Conservation (phyloP, 2,113 vertebrate species). For the Steatornis caripensis region DNA sequence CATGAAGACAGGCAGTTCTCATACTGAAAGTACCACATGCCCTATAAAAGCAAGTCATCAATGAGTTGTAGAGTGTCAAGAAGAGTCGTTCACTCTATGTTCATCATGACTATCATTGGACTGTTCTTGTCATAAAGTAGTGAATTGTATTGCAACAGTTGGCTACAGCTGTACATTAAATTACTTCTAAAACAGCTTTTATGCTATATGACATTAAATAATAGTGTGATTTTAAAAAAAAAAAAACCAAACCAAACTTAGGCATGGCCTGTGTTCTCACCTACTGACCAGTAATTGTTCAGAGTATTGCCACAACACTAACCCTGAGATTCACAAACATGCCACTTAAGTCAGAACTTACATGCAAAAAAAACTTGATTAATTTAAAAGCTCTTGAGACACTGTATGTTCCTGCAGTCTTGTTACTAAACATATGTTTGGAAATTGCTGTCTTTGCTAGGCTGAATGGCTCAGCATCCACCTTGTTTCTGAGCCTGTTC, state of each 20-base stretch:
- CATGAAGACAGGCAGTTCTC: not conserved
- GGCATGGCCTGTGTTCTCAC: not conserved
- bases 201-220: not conserved
- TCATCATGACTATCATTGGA: not conserved
- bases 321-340: not conserved
- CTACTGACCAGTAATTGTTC: not conserved
- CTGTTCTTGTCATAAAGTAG: not conserved
- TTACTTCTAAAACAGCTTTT: not conserved
- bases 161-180: not conserved
- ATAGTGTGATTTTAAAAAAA: not conserved
- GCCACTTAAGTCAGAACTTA: not conserved
- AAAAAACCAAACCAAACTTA: not conserved
- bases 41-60: not conserved
- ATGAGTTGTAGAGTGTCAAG: not conserved
- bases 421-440: accelerated
- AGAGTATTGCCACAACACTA: not conserved
- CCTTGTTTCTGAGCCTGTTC: not conserved
- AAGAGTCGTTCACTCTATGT: not conserved
- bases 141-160: slow-evolving; percentile 15
- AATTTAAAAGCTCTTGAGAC: not conserved
- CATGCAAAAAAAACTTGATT: accelerated
- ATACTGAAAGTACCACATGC: not conserved
- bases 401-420: not conserved
- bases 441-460: not conserved
- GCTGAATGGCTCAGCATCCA: not conserved